phyloP scores from a whole-genome alignment of 2,113 vertebrate species.

The Ariopsis seemanni region DNA sequence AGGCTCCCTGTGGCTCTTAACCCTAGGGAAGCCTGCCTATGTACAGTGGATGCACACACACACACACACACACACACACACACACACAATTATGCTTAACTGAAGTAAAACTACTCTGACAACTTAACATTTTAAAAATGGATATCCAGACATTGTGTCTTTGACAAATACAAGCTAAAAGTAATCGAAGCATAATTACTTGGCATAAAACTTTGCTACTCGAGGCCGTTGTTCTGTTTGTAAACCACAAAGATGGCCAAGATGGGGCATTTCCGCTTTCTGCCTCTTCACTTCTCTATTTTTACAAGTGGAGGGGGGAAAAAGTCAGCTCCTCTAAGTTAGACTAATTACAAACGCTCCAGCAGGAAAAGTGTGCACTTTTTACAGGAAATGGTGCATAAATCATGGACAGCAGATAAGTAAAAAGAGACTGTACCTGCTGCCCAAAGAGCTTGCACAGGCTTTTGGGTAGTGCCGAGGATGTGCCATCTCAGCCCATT shows the following conservation, averaged over 20 bases:
- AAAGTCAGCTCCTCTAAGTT: neutral
- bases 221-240: conserved; percentile 20
- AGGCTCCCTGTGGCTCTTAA: conserved; percentile 31
- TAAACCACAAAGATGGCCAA: conserved; percentile 7
- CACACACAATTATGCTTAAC: conserved; percentile 33
- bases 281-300: conserved; percentile 38
- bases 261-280: conserved; percentile 46
- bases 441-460: neutral
- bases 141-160: neutral
- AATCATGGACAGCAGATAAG: conserved; percentile 11
- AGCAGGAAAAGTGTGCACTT: neutral
- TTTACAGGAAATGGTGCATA: conserved; percentile 17
- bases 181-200: neutral
- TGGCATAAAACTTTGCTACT: neutral
- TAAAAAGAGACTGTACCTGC: neutral
- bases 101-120: conserved; percentile 38
- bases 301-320: neutral
- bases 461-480: conserved; percentile 18
- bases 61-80: conserved; percentile 14
- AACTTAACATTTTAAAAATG: neutral
- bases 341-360: neutral
- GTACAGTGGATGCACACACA: neutral
- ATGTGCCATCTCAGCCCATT: conserved; percentile 34
- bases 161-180: neutral
- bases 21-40: conserved; percentile 19